Base-by-base conservation (phyloP, 2,113 vertebrate genomes). In the Macroglossus sobrinus region DNA sequence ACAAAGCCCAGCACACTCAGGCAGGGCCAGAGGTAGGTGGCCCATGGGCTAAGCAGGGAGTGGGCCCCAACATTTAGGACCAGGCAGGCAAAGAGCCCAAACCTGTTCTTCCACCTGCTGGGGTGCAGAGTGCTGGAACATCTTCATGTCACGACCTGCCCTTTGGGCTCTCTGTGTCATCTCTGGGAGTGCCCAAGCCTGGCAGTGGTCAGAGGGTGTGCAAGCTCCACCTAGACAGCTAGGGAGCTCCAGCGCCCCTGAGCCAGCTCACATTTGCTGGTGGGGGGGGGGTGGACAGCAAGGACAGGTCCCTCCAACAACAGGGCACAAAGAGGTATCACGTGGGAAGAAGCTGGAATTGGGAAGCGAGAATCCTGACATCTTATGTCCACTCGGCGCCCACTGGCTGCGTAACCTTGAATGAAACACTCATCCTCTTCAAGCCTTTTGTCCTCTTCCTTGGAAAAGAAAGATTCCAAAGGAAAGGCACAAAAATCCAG, bases 391-490 rank as follows among this genome's bases (percentile, higher is more conserved):
- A 47, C 64, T 68, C 38, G 4, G 75, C 86, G 66, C 61, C 61
- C 0, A 13, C 64, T 78, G 59, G 79, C 88, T 28, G 11, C 1
- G 33, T 55, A 76, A 89, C 82, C 94, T 59, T 38, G 30, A 61
- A 63, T 1, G 3, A 61, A 79, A 64, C 40, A 4, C 2, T 19
- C 43, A 8, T 5, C 75, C 59, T 64, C 57, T 38, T 57, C 45
- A 61, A 59, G 59, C 26, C 80, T 86, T 64, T 66, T 92, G 90
- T 81, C 79, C 40, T 63, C 63, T 79, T 21, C 15, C n/a, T 30
- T 68, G 40, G 50, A 86, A 61, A 85, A 47, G 82, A 59, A n/a
- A 45, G 22, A 57, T 79, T 91, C 85, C 76, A 74, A 55, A 91
- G 35, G 79, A 16, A 45, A 47, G 64, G 59, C 45, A 43, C 59